Conservation (phyloP, 2,888 invertebrate species). For the Willowsia nigromaculata region DNA sequence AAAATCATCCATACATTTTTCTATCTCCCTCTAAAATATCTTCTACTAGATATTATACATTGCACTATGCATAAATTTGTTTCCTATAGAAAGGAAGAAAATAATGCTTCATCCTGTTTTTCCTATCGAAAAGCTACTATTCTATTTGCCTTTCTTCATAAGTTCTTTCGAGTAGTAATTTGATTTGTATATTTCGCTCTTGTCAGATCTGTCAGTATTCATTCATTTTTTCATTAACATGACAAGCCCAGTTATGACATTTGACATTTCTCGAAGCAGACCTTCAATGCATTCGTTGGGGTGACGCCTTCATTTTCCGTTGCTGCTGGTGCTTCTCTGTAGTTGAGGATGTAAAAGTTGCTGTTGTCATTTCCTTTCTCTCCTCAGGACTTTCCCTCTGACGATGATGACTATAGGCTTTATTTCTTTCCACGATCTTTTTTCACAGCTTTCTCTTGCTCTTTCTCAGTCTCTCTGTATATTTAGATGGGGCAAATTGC, state of each 20-base stretch:
- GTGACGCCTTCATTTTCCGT: background rate
- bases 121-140: too few relatives aligned
- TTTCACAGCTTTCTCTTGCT: too few relatives aligned
- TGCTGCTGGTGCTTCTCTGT: background rate
- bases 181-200: background rate
- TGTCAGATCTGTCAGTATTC: conserved; percentile 34
- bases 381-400: background rate
- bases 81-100: too few relatives aligned
- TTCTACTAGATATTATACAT: too few relatives aligned
- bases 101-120: too few relatives aligned
- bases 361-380: background rate
- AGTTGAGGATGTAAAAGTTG: conserved; percentile 19
- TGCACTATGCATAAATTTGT: too few relatives aligned
- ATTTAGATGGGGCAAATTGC: background rate
- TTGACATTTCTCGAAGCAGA: conserved; percentile 6
- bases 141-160: too few relatives aligned
- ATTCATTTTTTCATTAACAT: conserved; percentile 33
- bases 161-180: too few relatives aligned
- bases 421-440: too few relatives aligned
- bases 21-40: too few relatives aligned
- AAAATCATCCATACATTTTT: background rate
- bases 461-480: too few relatives aligned
- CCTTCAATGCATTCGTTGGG: background rate
- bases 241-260: conserved; percentile 3
- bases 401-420: too few relatives aligned